These are phyloP conservation scores for Pelodytes ibericus DNA, from an alignment of 2,797 vertebrate genomes.

Conservation along the genomic window DNA sequence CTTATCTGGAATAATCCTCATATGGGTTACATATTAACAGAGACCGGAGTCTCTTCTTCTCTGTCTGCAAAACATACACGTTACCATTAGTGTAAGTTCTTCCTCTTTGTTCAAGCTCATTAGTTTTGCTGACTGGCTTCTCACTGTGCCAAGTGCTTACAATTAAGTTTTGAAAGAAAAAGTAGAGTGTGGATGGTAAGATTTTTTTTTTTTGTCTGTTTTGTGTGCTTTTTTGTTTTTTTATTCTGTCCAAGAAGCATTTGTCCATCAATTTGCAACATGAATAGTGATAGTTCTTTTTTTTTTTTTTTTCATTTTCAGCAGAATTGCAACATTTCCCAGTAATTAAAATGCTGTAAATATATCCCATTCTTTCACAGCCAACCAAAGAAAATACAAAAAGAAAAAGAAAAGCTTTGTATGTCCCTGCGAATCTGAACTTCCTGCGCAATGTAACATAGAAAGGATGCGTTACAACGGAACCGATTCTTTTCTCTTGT, in stretches of 20 bases:
- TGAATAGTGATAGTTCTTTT: constrained; percentile 47
- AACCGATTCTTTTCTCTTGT: background rate
- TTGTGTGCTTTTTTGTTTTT: constrained; percentile 67
- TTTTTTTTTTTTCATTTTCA: constrained; percentile 69
- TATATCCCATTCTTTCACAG: constrained; percentile 53
- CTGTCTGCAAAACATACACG: constrained; percentile 58
- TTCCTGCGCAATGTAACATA: constrained; percentile 5
- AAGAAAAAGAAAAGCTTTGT: constrained; percentile 23
- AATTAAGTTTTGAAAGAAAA: constrained; percentile 77
- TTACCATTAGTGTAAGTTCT: constrained; percentile 58
- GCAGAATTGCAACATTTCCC: constrained; percentile 82
- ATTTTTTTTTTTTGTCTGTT: constrained; percentile 62
- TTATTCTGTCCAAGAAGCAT: constrained; percentile 73
- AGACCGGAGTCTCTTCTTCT: constrained; percentile 22
- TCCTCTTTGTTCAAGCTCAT: constrained; percentile 67
- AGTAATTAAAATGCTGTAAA: constrained; percentile 79
- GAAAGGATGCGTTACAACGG: constrained; percentile 13
- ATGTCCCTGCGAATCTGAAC: constrained; percentile 23
- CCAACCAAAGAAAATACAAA: constrained; percentile 4
- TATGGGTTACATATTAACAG: constrained; percentile 22
- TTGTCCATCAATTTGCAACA: constrained; percentile 55
- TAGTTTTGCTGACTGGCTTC: constrained; percentile 71
- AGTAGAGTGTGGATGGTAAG: constrained; percentile 79
- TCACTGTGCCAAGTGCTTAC: constrained; percentile 76
- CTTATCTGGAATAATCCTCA: background rate